phyloP scores from a whole-genome alignment of 2,113 vertebrate genomes.

The Rhinichthys klamathensis region DNA sequence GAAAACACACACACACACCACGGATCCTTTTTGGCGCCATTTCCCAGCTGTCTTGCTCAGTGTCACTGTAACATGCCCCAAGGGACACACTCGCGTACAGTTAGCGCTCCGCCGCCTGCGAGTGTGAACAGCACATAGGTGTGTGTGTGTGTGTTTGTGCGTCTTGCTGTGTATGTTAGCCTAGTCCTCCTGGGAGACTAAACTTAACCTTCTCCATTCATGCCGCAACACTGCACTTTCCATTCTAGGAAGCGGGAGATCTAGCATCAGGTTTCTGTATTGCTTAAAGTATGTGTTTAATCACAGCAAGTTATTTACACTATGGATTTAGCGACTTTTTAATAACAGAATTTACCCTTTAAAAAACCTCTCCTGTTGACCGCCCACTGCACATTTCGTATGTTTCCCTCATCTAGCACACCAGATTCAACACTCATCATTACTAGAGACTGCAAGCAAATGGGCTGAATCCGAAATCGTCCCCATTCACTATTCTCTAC shows the following conservation, averaged over 20 bases:
- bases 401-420: too few species aligned
- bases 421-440: too few species aligned
- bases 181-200: background rate
- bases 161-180: background rate
- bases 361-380: background rate
- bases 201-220: slow-evolving; percentile 38
- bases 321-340: background rate
- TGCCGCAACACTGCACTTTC: slow-evolving; percentile 33
- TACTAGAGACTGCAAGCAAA: too few species aligned
- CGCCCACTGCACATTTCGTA: too few species aligned
- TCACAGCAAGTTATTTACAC: background rate
- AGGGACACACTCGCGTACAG: slow-evolving; percentile 19
- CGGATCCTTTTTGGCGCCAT: slow-evolving; percentile 53
- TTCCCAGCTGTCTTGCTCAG: slow-evolving; percentile 57
- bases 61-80: slow-evolving; percentile 51
- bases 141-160: slow-evolving; percentile 10
- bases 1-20: slow-evolving; percentile 8
- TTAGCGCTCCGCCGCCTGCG: background rate
- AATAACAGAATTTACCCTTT: too few species aligned
- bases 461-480: too few species aligned
- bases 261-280: slow-evolving; percentile 17
- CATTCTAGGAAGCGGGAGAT: slow-evolving; percentile 33
- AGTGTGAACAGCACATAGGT: background rate
- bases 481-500: too few species aligned
- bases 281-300: slow-evolving; percentile 3